Base-by-base conservation (phyloP, 2,113 vertebrate genomes). In the Chaetops frenatus region DNA sequence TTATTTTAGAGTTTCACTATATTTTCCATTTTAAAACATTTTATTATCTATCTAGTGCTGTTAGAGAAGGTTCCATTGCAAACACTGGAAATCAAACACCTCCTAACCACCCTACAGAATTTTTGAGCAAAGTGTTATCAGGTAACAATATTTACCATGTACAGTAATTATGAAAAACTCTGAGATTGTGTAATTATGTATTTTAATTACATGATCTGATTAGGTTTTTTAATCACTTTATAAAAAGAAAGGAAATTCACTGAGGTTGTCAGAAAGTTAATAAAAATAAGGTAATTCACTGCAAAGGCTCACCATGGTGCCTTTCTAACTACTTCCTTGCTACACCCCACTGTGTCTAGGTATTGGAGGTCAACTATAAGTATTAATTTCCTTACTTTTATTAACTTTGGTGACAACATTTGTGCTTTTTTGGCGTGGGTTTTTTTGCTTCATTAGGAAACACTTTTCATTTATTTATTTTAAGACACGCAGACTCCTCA, bases 151-250 rank as follows among this genome's bases (percentile, higher is more conserved):
- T 97, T 97, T 97, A 97, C 85, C 92, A 53, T 83, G 90, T 83
- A 74, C 90, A 95, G 92, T 95, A 95, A 95, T 93, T 90, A 96
- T 33, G 15, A 93, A 97, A 96, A 97, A 93, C 92, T 96, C 86
- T 53, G 61, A 93, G 92, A 95, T 88, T 96, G 89, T 97, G 95
- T 94, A 97, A 97, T 97, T 96, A 97, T 91, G 77, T 95, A 95
- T 97, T 93, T 94, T 91, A 97, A 97, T 97, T 98, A 97, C 95
- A 95, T 88, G 86, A 97, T 97, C 96, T 97, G 95, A 95, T 98
- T 98, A 98, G 96, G 96, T 95, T 97, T 96, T 95, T 97, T 96
- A 97, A 98, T 98, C 96, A 97, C 96, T 47, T 96, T 70, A 96
- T 94, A 97, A 96, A 98, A 97, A 98, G 97, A 98, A 91, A 97